phyloP scores from a whole-genome alignment of 1,140 invertebrate genomes.

The Drosophila leontia region DNA sequence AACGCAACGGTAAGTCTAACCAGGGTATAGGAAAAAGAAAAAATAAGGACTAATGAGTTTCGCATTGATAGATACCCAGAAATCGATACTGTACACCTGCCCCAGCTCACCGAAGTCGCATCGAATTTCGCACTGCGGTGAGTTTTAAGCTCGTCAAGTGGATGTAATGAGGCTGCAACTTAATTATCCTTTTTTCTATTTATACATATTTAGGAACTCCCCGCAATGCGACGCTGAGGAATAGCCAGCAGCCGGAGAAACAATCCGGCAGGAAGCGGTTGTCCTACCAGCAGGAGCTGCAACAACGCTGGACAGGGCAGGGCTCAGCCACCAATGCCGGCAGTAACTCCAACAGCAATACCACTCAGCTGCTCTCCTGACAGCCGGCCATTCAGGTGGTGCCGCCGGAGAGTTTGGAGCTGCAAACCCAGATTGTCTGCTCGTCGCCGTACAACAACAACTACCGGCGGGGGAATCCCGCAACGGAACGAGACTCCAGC shows the following conservation, averaged over 20 bases:
- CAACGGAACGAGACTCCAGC: constrained; percentile 17
- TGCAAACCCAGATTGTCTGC: constrained; percentile 60
- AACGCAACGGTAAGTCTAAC: constrained; percentile 89
- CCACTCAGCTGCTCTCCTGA: constrained; percentile 69
- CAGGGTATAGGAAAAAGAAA: not conserved
- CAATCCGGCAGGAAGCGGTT: constrained; percentile 23
- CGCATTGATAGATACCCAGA: constrained; percentile 76
- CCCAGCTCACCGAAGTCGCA: constrained; percentile 81
- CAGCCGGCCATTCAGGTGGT: constrained; percentile 37
- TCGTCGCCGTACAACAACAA: constrained; percentile 65
- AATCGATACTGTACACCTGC: constrained; percentile 83
- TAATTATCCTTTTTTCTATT: not conserved
- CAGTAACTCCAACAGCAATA: constrained; percentile 33
- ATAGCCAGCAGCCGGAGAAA: constrained; percentile 34
- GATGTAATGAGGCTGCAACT: not conserved
- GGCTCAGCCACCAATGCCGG: constrained; percentile 6
- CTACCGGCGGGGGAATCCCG: constrained; percentile 57
- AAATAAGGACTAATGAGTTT: constrained; percentile 16
- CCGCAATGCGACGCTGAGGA: constrained; percentile 48
- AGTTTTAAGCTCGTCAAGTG: constrained; percentile 19
- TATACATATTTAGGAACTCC: constrained; percentile 29
- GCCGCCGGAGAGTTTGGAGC: constrained; percentile 45
- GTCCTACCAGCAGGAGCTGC: constrained; percentile 68
- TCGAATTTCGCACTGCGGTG: constrained; percentile 81
- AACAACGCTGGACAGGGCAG: constrained; percentile 56